Conservation (phyloP, 2,113 vertebrate species). For the Zosterops pallidus region DNA sequence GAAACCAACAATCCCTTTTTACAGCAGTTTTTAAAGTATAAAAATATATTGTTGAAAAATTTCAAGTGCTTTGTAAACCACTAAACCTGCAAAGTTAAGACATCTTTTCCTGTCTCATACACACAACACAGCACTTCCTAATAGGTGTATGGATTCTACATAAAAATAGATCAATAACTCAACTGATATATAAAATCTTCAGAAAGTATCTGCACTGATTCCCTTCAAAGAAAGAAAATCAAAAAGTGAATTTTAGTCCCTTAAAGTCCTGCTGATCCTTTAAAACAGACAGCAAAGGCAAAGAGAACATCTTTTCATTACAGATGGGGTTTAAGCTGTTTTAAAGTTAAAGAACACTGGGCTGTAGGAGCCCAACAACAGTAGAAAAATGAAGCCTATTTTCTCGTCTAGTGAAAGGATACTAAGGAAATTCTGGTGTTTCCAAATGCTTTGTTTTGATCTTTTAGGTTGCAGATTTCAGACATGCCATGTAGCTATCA, state of each 20-base stretch:
- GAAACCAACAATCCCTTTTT: not conserved
- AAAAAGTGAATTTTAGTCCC: constrained; percentile 52
- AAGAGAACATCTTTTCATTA: constrained; percentile 59
- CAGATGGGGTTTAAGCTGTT: not conserved
- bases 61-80: not conserved
- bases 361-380: constrained; percentile 35
- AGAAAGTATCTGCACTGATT: constrained; percentile 39
- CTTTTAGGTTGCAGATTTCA: constrained; percentile 19
- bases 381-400: constrained; percentile 34
- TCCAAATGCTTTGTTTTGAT: constrained; percentile 45
- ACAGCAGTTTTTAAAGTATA: not conserved
- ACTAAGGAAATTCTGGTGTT: constrained; percentile 38
- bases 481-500: not conserved
- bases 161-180: constrained; percentile 63
- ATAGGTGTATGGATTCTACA: constrained; percentile 30
- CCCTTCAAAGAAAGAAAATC: constrained; percentile 51
- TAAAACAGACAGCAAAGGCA: constrained; percentile 43
- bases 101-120: not conserved
- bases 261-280: constrained; percentile 58
- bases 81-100: not conserved
- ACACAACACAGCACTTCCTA: not conserved
- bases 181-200: constrained; percentile 32
- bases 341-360: constrained; percentile 46
- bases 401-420: constrained; percentile 22
- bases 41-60: not conserved